These are phyloP conservation scores for Holocentrus rufus DNA, from an alignment of 2,797 vertebrate species.

Conservation along the genomic window DNA sequence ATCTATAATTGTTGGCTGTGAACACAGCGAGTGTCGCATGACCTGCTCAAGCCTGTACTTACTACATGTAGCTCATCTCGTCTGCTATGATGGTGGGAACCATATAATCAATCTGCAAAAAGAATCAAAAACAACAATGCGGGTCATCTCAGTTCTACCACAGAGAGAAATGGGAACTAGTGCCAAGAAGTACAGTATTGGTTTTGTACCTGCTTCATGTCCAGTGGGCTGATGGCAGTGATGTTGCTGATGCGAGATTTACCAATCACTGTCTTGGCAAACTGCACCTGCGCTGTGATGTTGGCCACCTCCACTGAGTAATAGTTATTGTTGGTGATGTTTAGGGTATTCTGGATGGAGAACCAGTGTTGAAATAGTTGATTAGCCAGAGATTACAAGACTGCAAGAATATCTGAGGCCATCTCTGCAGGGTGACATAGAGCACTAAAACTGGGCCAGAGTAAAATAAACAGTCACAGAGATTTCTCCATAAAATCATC, in stretches of 20 bases:
- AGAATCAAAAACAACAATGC: background rate
- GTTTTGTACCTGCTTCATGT: constrained; percentile 89
- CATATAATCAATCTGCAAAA: constrained; percentile 90
- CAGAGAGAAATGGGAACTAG: too few species aligned
- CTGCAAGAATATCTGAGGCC: too few species aligned
- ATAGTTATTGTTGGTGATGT: constrained; percentile 97
- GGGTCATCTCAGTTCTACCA: background rate
- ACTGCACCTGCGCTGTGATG: constrained; percentile 94
- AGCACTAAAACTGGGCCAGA: too few species aligned
- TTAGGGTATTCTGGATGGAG: constrained; percentile 87
- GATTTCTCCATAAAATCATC: too few species aligned
- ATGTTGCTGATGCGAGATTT: constrained; percentile 90
- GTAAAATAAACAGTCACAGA: too few species aligned
- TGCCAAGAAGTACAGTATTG: background rate
- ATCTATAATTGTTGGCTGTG: background rate
- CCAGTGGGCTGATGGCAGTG: constrained; percentile 90
- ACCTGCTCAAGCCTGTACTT: constrained; percentile 75
- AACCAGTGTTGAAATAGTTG: background rate
- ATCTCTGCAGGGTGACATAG: too few species aligned
- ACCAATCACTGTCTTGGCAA: constrained; percentile 93
- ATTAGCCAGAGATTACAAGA: background rate
- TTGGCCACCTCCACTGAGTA: constrained; percentile 93
- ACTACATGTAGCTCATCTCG: constrained; percentile 97
- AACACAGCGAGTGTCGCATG: background rate
- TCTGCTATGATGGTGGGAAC: constrained; percentile 91